Evolutionary conservation across 2,888 invertebrate species (phyloP).

Genomic region (Rhodophaea formosa): DNA sequence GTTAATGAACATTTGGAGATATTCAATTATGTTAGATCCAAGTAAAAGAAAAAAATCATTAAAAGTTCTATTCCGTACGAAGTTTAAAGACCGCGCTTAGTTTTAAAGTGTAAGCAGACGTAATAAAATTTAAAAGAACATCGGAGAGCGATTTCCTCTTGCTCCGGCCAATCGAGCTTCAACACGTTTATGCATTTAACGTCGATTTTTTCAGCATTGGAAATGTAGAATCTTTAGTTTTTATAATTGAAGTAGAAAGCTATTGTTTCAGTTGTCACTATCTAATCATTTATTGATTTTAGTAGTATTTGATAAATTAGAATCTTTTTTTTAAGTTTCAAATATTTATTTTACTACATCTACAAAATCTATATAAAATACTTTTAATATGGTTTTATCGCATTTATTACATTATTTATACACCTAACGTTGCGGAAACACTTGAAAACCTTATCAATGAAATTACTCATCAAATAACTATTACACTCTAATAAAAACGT

Average conservation of each 20-base stretch:
- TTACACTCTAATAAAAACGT: too few relatives aligned
- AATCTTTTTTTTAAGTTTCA: too few relatives aligned
- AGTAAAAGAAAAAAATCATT: neutral
- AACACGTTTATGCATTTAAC: conserved; percentile 50
- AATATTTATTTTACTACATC: too few relatives aligned
- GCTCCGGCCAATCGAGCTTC: conserved; percentile 46
- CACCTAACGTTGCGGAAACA: too few relatives aligned
- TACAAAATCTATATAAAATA: too few relatives aligned
- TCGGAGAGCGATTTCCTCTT: conserved; percentile 48
- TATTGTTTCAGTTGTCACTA: conserved; percentile 15
- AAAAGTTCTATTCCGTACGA: neutral
- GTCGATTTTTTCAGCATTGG: conserved; percentile 38
- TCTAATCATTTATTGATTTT: too few relatives aligned
- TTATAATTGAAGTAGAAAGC: conserved; percentile 46
- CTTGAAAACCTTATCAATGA: too few relatives aligned
- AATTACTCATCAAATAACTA: too few relatives aligned
- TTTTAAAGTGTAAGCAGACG: conserved; percentile 17
- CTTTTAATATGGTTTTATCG: too few relatives aligned
- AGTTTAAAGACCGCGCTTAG: conserved; percentile 9
- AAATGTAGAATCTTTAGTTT: conserved; percentile 44
- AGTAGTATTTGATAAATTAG: too few relatives aligned
- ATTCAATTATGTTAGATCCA: neutral
- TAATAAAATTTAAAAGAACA: conserved; percentile 48
- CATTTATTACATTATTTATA: too few relatives aligned
- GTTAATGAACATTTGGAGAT: neutral